These are phyloP conservation scores for Merodon equestris DNA, from an alignment of 2,888 invertebrate species.

Conservation along the genomic window DNA sequence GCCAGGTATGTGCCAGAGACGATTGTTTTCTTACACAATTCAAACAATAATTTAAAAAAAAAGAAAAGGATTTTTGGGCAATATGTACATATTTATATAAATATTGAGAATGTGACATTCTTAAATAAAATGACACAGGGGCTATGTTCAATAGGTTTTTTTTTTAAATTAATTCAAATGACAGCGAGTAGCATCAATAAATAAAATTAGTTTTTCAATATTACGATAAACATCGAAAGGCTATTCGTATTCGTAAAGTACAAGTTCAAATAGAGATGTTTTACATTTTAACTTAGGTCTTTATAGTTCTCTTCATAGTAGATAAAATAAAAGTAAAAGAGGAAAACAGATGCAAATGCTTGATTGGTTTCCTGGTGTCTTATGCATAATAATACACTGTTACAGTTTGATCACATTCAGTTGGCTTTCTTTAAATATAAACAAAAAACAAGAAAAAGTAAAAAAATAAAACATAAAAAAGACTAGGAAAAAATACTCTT, in stretches of 20 bases:
- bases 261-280: conserved; percentile 13
- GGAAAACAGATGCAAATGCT: conserved; percentile 2
- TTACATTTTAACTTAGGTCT: conserved; percentile 3
- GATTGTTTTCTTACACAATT: too few species aligned
- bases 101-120: too few species aligned
- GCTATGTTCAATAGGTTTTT: too few species aligned
- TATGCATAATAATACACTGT: conserved; percentile 64
- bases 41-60: too few species aligned
- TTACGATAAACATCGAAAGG: background rate
- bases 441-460: conserved; percentile 6
- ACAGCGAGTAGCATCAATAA: too few species aligned
- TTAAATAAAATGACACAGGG: too few species aligned
- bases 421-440: conserved; percentile 31
- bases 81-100: too few species aligned
- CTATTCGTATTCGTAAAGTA: background rate
- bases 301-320: too few species aligned
- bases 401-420: conserved; percentile 62
- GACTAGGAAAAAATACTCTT: conserved; percentile 5
- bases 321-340: too few species aligned
- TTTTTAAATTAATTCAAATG: too few species aligned
- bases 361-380: conserved; percentile 27
- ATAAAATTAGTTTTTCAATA: background rate
- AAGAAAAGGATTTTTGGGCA: too few species aligned
- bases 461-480: conserved; percentile 3
- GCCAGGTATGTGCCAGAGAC: too few species aligned